phyloP scores from a whole-genome alignment of 2,113 vertebrate genomes.

The Oceanodroma tethys region DNA sequence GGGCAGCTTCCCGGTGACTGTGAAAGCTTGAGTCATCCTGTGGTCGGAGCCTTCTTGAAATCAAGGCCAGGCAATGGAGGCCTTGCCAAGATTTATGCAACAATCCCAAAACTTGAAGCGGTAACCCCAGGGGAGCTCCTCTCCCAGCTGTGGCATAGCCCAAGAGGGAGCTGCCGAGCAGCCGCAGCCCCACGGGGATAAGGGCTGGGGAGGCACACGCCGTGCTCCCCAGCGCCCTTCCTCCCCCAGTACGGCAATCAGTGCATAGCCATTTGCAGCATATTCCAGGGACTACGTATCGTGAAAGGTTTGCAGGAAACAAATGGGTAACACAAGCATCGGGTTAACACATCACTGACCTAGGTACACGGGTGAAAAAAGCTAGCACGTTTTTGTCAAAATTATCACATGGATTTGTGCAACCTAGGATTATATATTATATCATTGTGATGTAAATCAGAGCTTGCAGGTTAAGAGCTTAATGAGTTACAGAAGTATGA shows the following conservation, averaged over 20 bases:
- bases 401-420: background rate
- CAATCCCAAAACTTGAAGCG: background rate
- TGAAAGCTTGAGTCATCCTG: background rate
- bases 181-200: fast-evolving
- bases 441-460: background rate
- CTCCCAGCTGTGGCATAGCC: fast-evolving
- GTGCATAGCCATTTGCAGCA: background rate
- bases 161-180: background rate
- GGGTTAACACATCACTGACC: background rate
- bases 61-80: background rate
- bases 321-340: background rate
- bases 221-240: fast-evolving
- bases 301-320: background rate
- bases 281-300: background rate
- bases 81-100: background rate
- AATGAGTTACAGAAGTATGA: background rate
- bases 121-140: background rate
- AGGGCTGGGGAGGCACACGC: background rate
- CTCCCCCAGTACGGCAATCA: background rate
- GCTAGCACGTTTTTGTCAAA: background rate
- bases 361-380: background rate
- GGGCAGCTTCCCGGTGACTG: background rate
- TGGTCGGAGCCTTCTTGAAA: background rate
- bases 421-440: background rate
- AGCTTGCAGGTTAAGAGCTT: background rate